Base-by-base conservation (phyloP, 2,888 invertebrate genomes). In the Platerodrilus igneus region DNA sequence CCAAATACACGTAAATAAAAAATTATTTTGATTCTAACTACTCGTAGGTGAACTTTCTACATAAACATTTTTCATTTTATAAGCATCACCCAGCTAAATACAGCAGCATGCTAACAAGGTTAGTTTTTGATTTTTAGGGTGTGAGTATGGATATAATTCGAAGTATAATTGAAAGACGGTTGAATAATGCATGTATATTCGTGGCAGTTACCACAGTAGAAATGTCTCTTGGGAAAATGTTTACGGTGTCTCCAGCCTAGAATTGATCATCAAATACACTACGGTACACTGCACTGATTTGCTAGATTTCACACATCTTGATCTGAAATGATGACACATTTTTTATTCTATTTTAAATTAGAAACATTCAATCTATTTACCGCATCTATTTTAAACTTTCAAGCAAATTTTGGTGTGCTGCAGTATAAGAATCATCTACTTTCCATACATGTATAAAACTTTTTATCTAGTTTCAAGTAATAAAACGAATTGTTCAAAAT, bases 101-200 rank as follows among this genome's bases (percentile, higher is more conserved):
- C n/a, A n/a, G n/a, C n/a, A n/a, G 19, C 34, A 41, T 40, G 41
- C 41, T 41, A 45, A 41, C 34, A 28, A 41, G 40, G 42, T 41
- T 35, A 43, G 17, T 43, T 43, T 43, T 43, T 46, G 41, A 38
- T 23, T 35, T n/a, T 39, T 38, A 29, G 41, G 47, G 47, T 41
- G 44, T 44, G 43, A 39, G 39, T 45, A 36, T 37, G 37, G 35
- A 56, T 55, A 53, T 55, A 56, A 65, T 66, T 63, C 62, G 58
- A 62, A 63, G 60, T 63, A 67, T 68, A 67, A 67, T 68, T 68
- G 68, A 67, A 67, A 66, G 62, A 61, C 61, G 58, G 54, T 62
- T 68, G 68, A 67, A 68, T 68, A 66, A 67, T 68, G 61, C 63
- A 67, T 66, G 48, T 41, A 50, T 53, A 53, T 58, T 54, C 56